Percentiles rank a stretch among this genome's conserved stretches.
Conservation (phyloP, 2,797 vertebrate genomes). For the Margarornis squamiger region DNA sequence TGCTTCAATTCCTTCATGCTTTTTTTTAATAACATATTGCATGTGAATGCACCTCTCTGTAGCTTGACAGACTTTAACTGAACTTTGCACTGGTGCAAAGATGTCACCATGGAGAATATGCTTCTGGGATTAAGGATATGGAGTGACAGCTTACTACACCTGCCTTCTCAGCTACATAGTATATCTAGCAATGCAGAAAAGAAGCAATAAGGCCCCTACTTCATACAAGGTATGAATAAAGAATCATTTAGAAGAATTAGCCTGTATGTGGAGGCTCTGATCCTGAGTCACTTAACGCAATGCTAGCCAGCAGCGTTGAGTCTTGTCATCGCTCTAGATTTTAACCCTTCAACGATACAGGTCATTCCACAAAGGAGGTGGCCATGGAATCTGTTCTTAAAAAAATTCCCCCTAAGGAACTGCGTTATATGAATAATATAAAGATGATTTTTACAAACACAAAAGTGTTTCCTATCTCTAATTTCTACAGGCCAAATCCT, state of each 20-base stretch:
- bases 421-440: not conserved
- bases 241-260: not conserved
- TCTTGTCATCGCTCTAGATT: not conserved
- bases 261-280: rapidly evolving
- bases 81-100: not conserved
- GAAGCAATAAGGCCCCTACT: not conserved
- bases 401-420: not conserved
- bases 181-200: not conserved
- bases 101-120: not conserved
- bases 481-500: not conserved
- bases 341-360: not conserved
- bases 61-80: not conserved
- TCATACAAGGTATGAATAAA: not conserved
- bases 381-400: not conserved
- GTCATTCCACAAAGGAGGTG: not conserved
- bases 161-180: not conserved
- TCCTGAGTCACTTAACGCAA: not conserved
- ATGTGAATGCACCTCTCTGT: not conserved
- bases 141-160: not conserved
- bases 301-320: not conserved
- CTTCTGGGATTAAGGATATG: too few species aligned
- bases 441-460: not conserved
- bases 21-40: not conserved
- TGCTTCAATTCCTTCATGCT: not conserved
- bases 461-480: not conserved